These are phyloP conservation scores for Zaprionus ghesquierei DNA, from an alignment of 1,140 invertebrate genomes.

Conservation along the genomic window DNA sequence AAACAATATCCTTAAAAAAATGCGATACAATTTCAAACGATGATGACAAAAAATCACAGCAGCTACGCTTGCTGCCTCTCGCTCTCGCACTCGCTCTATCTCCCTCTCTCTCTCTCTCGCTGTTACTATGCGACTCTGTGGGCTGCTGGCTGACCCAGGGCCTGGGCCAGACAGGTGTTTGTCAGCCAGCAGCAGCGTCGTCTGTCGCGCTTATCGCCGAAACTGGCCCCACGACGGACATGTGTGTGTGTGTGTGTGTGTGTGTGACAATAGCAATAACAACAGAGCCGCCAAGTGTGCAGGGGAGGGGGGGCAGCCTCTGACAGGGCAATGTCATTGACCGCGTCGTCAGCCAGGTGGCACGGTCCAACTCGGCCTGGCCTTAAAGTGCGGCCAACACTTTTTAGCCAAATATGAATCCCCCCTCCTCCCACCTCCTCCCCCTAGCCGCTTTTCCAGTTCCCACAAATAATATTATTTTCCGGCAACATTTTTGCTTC, in stretches of 20 bases:
- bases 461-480: neutral
- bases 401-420: neutral
- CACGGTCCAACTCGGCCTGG: neutral
- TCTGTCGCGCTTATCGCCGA: constrained; percentile 63
- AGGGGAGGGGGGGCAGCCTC: neutral
- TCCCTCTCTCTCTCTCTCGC: neutral
- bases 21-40: constrained; percentile 79
- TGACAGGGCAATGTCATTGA: constrained; percentile 62
- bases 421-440: neutral
- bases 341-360: constrained; percentile 26
- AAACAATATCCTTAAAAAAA: constrained; percentile 82
- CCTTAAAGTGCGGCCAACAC: neutral
- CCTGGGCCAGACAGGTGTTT: constrained; percentile 73
- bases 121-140: too few species aligned
- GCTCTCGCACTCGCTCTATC: neutral
- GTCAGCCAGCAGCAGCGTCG: constrained; percentile 46
- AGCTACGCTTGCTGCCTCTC: neutral
- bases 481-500: neutral
- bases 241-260: constrained; percentile 8
- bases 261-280: constrained; percentile 50
- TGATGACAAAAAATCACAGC: constrained; percentile 69
- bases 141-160: neutral
- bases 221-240: constrained; percentile 40
- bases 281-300: constrained; percentile 38
- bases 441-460: neutral